Conservation (phyloP, 2,113 vertebrate species). For the Pteronura brasiliensis region DNA sequence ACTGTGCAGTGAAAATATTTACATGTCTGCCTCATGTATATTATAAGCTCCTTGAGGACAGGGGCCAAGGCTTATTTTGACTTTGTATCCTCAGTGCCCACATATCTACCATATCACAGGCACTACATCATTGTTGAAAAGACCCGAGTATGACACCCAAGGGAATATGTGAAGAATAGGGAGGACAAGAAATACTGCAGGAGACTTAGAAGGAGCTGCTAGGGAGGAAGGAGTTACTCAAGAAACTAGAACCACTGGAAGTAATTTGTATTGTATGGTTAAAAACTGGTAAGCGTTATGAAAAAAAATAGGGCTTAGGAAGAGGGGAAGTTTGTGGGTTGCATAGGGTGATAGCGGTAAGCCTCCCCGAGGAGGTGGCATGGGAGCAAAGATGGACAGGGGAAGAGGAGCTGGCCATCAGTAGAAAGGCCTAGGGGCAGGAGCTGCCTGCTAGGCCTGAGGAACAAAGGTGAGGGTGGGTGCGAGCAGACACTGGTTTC, state of each 20-base stretch:
- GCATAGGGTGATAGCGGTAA: no score
- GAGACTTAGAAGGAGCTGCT: background rate
- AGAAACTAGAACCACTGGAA: background rate
- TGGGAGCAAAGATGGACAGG: background rate
- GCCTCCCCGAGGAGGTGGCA: background rate
- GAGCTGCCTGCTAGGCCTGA: background rate
- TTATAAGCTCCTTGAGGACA: background rate
- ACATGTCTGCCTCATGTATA: background rate
- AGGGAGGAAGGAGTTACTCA: background rate
- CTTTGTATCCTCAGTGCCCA: background rate
- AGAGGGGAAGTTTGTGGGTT: background rate
- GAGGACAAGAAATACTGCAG: background rate
- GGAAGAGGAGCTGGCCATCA: background rate
- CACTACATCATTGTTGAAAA: background rate
- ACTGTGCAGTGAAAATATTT: background rate
- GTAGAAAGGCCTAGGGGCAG: background rate
- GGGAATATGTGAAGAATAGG: background rate
- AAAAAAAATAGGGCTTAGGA: background rate
- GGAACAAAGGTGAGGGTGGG: background rate
- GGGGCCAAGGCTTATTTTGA: background rate
- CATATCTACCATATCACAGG: background rate
- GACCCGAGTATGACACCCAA: background rate
- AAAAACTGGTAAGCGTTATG: background rate
- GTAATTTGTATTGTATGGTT: background rate
- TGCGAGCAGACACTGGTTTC: background rate